Base-by-base conservation (phyloP, 2,113 vertebrate genomes). In the Cyprinodon variegatus region DNA sequence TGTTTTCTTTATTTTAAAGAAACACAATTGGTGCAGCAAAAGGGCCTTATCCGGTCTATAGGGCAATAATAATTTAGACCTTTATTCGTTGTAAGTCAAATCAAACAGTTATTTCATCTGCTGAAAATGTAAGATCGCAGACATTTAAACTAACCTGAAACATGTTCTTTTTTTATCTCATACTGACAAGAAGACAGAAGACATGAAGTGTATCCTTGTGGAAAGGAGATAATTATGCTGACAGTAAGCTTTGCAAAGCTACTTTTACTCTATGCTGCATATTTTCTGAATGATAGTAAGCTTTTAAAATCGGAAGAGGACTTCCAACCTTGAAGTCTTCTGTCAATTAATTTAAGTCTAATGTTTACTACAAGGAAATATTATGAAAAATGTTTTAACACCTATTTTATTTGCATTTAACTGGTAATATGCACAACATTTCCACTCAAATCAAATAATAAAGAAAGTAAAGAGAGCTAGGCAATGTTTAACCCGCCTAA, bases 181-280 rank as follows among this genome's bases (percentile, higher is more conserved):
- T 65, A 41, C 65, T 64, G 68, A 83, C 75, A 83, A 88, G 83
- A 62, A 71, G 78, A 74, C 60, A 61, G 45, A 66, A 78, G 66
- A 83, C 69, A 81, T 85, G 72, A 83, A 81, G 69, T 74, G 64
- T 73, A 79, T 72, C 83, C 75, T 83, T 41, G 68, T 73, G 63
- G 40, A 77, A 73, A 86, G 72, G 60, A 81, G 61, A 80, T 72
- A 66, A 77, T 66, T 76, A 69, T 75, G 72, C 75, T 81, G 78
- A 82, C 83, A 85, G 77, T 83, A 85, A 78, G 80, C 75, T 76
- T 37, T 65, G 45, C 17, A 83, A 85, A 72, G 81, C 75, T 39
- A 77, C 72, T 79, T 57, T 68, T 67, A 69, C 68, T 59, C n/a
- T 65, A 60, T 71, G 74, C 11, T 53, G 71, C 41, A 74, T 61